A percentile compares a stretch with the other conserved stretches of the same genome.
Evolutionary conservation across 2,888 invertebrate genomes (phyloP).

Genomic region (Calameuta idolon): DNA sequence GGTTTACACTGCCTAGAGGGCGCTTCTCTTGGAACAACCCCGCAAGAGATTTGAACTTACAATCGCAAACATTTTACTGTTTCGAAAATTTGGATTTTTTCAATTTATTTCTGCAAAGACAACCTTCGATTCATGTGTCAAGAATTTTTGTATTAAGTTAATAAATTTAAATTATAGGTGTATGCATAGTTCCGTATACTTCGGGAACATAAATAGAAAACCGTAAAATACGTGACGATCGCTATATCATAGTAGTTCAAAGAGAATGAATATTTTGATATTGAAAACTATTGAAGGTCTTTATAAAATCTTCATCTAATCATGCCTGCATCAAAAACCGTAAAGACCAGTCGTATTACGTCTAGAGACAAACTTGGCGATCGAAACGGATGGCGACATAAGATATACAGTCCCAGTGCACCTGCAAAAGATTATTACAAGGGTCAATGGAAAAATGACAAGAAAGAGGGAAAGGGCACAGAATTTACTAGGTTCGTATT

Average conservation of each 20-base stretch:
- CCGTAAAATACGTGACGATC: background rate
- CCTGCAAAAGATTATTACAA: conserved; percentile 64
- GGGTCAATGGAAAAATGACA: conserved; percentile 74
- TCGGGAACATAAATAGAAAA: background rate
- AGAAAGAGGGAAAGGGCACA: conserved; percentile 62
- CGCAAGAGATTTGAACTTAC: background rate
- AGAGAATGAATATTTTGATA: background rate
- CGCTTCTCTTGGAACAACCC: background rate
- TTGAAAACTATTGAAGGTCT: background rate
- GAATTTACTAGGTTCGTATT: conserved; percentile 35
- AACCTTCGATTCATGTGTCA: background rate
- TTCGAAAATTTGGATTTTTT: too few species aligned
- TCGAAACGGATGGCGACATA: conserved; percentile 72
- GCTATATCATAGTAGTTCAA: background rate
- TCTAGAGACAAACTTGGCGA: conserved; percentile 31
- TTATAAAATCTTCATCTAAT: background rate
- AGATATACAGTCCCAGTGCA: conserved; percentile 69
- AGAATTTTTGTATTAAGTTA: background rate
- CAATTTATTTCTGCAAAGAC: background rate
- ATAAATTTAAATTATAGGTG: background rate
- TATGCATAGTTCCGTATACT: background rate
- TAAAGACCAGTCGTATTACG: conserved; percentile 63
- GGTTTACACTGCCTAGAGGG: background rate
- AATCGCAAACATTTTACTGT: background rate
- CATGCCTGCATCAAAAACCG: conserved; percentile 67